phyloP scores from a whole-genome alignment of 1,140 invertebrate genomes.

The Sipha flava region DNA sequence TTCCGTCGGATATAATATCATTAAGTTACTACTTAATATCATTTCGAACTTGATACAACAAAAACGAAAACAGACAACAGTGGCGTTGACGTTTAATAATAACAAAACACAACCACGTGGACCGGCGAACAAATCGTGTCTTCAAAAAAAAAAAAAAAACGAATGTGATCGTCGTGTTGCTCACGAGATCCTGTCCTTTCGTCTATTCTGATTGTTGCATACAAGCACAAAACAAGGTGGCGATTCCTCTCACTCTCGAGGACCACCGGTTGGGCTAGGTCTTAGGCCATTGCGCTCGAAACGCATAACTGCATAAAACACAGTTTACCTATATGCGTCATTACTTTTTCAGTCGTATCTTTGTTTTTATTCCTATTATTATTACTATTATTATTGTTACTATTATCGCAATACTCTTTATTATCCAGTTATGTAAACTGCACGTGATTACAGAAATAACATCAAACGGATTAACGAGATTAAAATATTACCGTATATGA shows the following conservation, averaged over 20 bases:
- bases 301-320: not conserved
- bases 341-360: no score
- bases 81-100: not conserved
- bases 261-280: not conserved
- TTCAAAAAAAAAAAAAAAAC: not conserved
- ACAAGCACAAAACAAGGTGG: not conserved
- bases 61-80: not conserved
- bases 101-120: constrained; percentile 10
- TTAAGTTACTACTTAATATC: no score
- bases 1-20: no score
- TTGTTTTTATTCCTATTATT: no score
- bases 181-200: not conserved
- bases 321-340: no score
- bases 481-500: no score
- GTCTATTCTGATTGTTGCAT: not conserved
- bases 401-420: no score
- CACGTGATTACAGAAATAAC: no score
- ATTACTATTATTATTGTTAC: no score
- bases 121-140: constrained; percentile 10
- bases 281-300: not conserved
- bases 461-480: not conserved
- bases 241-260: not conserved
- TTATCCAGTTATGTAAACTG: no score
- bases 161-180: not conserved
- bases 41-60: not conserved